Evolutionary conservation across 53 echinoderm and acorn worm species (phyloP).

Genomic region (Paelopatides confundens): DNA sequence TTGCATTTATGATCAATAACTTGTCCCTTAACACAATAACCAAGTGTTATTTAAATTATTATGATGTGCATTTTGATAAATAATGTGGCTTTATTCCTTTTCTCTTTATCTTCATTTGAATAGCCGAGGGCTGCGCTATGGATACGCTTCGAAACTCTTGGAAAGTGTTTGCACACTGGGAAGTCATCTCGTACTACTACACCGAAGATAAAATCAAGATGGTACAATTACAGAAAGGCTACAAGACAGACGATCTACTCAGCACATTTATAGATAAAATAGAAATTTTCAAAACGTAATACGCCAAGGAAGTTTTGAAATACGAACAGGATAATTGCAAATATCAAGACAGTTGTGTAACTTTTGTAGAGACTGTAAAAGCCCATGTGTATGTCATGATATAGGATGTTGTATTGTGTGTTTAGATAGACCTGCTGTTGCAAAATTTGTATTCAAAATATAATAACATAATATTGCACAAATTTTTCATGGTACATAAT

Average conservation of each 20-base stretch:
- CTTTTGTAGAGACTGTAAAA: no score
- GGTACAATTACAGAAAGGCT: slow-evolving; percentile 86
- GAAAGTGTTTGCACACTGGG: slow-evolving; percentile 88
- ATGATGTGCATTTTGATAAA: no score
- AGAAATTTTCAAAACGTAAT: slow-evolving; percentile 68
- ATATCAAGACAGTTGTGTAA: no score
- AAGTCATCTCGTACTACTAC: slow-evolving; percentile 84
- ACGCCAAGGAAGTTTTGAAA: background rate
- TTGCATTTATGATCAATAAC: no score
- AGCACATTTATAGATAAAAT: slow-evolving; percentile 88
- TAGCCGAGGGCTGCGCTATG: slow-evolving; percentile 96
- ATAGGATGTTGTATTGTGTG: no score
- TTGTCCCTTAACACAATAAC: no score
- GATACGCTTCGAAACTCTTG: slow-evolving; percentile 93
- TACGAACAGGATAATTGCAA: no score
- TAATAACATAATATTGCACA: background rate
- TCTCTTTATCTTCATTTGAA: background rate
- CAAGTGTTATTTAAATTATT: no score
- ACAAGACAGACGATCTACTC: slow-evolving; percentile 75
- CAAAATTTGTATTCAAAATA: background rate
- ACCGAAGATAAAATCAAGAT: slow-evolving; percentile 82
- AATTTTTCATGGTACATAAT: background rate
- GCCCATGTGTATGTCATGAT: no score
- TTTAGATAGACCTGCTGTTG: no score
- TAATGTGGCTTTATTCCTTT: no score